phyloP scores from a whole-genome alignment of 2,888 invertebrate genomes.

The Hoplodrina ambigua region DNA sequence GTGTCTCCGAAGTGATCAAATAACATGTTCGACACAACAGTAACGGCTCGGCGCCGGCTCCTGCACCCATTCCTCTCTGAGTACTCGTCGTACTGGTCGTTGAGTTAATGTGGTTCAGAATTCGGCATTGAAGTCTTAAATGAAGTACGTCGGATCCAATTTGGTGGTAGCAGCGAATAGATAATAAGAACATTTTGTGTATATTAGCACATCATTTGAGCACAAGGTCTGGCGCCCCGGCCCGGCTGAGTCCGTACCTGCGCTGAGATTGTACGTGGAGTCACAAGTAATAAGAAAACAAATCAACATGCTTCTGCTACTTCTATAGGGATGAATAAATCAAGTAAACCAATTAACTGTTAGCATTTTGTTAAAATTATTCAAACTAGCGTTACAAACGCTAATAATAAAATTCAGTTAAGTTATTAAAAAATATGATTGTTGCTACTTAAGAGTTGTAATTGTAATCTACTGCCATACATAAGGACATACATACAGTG shows the following conservation, averaged over 20 bases:
- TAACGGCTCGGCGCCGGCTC: constrained; percentile 16
- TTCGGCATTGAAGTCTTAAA: constrained; percentile 18
- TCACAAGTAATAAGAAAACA: constrained; percentile 11
- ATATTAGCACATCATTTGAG: constrained; percentile 36
- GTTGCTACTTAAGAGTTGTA: no score
- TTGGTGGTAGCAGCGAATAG: constrained; percentile 20
- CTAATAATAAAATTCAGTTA: no score
- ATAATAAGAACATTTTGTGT: constrained; percentile 36
- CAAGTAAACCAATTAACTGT: constrained; percentile 20
- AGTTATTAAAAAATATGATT: not conserved
- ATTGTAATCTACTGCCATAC: no score
- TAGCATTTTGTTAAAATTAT: not conserved
- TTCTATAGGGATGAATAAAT: constrained; percentile 26
- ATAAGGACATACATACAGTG: no score
- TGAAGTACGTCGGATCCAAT: constrained; percentile 27
- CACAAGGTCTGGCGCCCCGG: constrained; percentile 3
- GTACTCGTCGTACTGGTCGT: constrained; percentile 13
- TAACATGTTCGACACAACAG: not conserved
- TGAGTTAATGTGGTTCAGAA: constrained; percentile 23
- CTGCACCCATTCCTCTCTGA: not conserved
- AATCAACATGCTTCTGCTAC: constrained; percentile 13
- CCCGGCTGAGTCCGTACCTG: constrained; percentile 8
- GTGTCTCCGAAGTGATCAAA: not conserved
- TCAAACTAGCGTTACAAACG: not conserved
- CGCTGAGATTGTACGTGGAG: not conserved